Conservation (phyloP, 2,888 invertebrate genomes). For the Lasius fuliginosus region DNA sequence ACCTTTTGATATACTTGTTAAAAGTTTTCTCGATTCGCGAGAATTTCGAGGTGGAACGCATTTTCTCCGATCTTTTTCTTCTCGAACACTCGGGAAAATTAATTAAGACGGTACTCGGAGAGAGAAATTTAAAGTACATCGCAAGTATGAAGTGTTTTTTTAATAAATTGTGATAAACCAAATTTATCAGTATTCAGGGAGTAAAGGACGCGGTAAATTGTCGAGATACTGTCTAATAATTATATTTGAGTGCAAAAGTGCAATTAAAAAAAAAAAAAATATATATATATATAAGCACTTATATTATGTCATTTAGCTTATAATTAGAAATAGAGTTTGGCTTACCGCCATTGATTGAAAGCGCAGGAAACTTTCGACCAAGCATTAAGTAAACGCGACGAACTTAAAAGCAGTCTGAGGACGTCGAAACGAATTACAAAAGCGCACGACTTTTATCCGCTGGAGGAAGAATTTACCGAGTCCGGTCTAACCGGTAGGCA, state of each 20-base stretch:
- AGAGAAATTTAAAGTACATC: not conserved
- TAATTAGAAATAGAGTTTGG: not conserved
- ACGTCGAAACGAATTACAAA: not conserved
- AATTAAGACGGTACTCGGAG: not conserved
- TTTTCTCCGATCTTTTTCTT: not conserved
- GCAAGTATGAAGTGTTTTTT: not conserved
- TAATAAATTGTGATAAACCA: not conserved
- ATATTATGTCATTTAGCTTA: not conserved
- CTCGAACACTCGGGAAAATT: conserved; percentile 1
- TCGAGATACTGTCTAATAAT: not conserved
- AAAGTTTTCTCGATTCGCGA: not conserved
- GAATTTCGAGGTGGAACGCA: not conserved
- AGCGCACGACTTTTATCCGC: not conserved
- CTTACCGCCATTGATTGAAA: not conserved
- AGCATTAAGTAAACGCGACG: not conserved
- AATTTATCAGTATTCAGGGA: not conserved
- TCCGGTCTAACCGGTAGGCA: not conserved
- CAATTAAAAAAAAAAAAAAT: not conserved
- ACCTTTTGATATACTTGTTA: not conserved
- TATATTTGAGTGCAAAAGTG: not conserved
- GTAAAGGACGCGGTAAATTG: too few species aligned
- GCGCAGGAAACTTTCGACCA: not conserved
- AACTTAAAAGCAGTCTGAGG: not conserved
- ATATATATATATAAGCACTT: not conserved
- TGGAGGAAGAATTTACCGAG: not conserved